These are phyloP conservation scores for Thymelicus sylvestris DNA, from an alignment of 2,888 invertebrate genomes.

Conservation along the genomic window DNA sequence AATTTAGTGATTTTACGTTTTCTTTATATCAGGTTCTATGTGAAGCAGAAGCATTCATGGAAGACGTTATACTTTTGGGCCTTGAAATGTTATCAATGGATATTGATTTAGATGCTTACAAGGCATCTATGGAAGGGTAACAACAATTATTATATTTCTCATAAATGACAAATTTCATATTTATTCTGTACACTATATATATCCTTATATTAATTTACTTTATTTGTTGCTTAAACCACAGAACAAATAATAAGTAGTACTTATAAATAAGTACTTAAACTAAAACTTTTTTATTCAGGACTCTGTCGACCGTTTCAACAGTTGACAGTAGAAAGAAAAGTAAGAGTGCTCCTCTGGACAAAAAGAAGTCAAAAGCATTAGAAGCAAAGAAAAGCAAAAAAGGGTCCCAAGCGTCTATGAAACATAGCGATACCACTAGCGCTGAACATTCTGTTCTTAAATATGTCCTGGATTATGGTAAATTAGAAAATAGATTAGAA, in stretches of 20 bases:
- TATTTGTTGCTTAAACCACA: background rate
- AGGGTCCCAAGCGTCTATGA: slow-evolving; percentile 57
- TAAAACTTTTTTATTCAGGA: slow-evolving; percentile 45
- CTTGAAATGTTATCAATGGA: slow-evolving; percentile 78
- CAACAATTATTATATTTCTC: background rate
- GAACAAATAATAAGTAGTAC: no score
- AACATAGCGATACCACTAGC: slow-evolving; percentile 53
- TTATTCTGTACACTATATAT: no score
- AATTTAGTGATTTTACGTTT: background rate
- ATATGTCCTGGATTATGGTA: slow-evolving; percentile 75
- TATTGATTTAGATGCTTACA: slow-evolving; percentile 62
- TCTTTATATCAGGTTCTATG: slow-evolving; percentile 61
- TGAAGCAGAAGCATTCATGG: slow-evolving; percentile 77
- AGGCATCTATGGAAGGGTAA: slow-evolving; percentile 56
- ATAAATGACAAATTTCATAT: no score
- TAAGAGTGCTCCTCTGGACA: slow-evolving; percentile 56
- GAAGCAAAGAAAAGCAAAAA: slow-evolving; percentile 56
- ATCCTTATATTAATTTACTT: no score
- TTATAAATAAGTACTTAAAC: no score
- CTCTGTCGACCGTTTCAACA: slow-evolving; percentile 59
- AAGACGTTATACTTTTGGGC: slow-evolving; percentile 72
- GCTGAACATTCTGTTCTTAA: slow-evolving; percentile 63
- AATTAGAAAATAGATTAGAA: slow-evolving; percentile 9
- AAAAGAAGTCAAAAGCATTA: slow-evolving; percentile 52
- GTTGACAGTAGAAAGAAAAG: slow-evolving; percentile 61